A percentile compares a stretch with the other conserved stretches of the same genome.
Conservation (phyloP, 2,113 vertebrate species). For the Hassar affinis region DNA sequence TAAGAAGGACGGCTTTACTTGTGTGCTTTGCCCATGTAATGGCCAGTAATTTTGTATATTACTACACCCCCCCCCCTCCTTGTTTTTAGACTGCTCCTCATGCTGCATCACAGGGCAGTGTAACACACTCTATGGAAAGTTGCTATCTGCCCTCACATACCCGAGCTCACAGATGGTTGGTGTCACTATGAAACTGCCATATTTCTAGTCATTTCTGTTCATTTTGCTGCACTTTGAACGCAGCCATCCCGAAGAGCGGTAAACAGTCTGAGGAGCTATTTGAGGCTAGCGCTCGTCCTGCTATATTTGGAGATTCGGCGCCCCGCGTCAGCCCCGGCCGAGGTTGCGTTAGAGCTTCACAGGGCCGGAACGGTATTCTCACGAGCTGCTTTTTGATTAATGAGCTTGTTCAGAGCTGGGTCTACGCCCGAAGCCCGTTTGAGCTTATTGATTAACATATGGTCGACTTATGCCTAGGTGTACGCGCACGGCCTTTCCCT, state of each 20-base stretch:
- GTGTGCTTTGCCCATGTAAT: neutral
- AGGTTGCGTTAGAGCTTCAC: constrained; percentile 39
- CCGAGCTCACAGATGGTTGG: neutral
- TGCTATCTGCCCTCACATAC: neutral
- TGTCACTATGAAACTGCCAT: neutral
- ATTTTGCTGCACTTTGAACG: neutral
- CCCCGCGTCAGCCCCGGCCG: neutral
- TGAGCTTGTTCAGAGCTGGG: constrained; percentile 42
- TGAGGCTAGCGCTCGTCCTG: neutral
- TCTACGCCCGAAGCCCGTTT: constrained; percentile 48
- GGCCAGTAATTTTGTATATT: neutral
- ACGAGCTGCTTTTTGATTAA: constrained; percentile 30
- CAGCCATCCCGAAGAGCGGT: neutral
- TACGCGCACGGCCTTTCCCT: too few species aligned
- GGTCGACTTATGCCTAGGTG: neutral
- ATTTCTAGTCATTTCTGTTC: neutral
- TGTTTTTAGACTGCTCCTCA: neutral
- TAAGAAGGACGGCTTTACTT: neutral
- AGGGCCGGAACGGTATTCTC: constrained; percentile 51
- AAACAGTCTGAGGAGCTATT: neutral
- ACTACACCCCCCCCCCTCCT: neutral
- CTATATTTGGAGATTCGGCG: constrained; percentile 14
- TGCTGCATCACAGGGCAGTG: neutral
- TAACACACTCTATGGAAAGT: neutral
- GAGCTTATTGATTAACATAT: neutral